Evolutionary conservation across 1,140 invertebrate genomes (phyloP), one percentile per base, ranked within the genome.

Genomic region (Pteromalus puparum): DNA sequence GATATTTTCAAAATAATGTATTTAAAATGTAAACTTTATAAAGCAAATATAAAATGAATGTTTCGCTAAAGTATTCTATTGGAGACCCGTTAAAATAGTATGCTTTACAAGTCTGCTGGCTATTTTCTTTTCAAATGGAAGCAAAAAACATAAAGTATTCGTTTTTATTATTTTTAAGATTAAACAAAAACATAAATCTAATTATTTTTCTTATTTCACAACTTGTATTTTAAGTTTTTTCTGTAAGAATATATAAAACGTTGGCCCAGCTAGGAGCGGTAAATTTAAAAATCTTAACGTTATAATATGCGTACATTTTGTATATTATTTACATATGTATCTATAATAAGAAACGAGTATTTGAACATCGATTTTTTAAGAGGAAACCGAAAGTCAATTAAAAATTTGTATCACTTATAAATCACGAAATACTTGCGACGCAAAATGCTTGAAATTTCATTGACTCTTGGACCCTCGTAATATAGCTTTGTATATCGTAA

Each of bases 291-390:
- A 65, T 46, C 70, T 74, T 84, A 80, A 75, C 26, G 24, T 84
- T 76, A 81, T 67, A 48, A 68, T 30, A 68, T 75, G 34, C 30
- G 30, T 30, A 28, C 28, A 70, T 77, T 84, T 85, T 81, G 61
- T 85, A 85, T 78, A 85, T 74, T 84, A 78, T 84, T 81, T 84
- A 84, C 83, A 26, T 24, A 65, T 7, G 13, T 65, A 30, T 81
- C 15, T 42, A 74, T n/a, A 74, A 81, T 38, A 81, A 42, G 68
- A 85, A 85, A 70, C 24, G 72, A 84, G 68, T 84, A 81, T 84
- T 81, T 81, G 70, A 85, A 76, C 61, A 81, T 30, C 30, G 38
- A 74, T 13, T 75, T 75, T 81, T 73, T 34, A 34, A 34, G 30
- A 34, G 6, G 30, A 34, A 34, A 4, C 30, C 30, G 30, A 34